phyloP scores from a whole-genome alignment of 2,797 vertebrate genomes.

The Arctocebus calabarensis region DNA sequence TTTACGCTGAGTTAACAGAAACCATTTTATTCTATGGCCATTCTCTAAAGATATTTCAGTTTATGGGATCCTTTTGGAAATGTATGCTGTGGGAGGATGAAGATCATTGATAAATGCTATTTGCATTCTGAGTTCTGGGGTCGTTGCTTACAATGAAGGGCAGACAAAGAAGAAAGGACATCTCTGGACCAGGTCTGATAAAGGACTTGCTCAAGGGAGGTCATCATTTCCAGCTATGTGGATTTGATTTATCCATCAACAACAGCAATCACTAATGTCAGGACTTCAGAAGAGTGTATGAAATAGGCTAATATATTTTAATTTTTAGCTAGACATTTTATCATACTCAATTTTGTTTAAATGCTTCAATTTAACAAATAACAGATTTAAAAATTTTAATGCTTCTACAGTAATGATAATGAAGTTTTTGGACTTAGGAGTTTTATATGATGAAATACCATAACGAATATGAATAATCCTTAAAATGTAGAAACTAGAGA shows the following conservation, averaged over 20 bases:
- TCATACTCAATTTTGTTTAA: constrained; percentile 19
- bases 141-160: neutral
- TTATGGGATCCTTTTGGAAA: neutral
- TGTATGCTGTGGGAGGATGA: neutral
- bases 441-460: neutral
- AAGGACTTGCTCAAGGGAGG: neutral
- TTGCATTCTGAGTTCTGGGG: neutral
- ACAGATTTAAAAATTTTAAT: neutral
- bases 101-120: neutral
- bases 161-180: neutral
- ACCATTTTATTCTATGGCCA: neutral
- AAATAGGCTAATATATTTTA: neutral
- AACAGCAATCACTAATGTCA: neutral
- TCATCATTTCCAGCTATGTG: neutral
- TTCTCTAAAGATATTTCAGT: neutral
- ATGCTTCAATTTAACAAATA: constrained; percentile 9
- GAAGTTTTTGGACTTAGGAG: neutral
- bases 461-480: constrained; percentile 1
- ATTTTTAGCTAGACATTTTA: neutral
- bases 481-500: neutral
- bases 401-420: neutral
- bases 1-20: neutral
- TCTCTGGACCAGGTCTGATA: neutral
- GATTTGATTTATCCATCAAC: neutral
- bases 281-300: neutral